Base-by-base conservation (phyloP, 2,888 invertebrate genomes). In the Tribolium freemani region DNA sequence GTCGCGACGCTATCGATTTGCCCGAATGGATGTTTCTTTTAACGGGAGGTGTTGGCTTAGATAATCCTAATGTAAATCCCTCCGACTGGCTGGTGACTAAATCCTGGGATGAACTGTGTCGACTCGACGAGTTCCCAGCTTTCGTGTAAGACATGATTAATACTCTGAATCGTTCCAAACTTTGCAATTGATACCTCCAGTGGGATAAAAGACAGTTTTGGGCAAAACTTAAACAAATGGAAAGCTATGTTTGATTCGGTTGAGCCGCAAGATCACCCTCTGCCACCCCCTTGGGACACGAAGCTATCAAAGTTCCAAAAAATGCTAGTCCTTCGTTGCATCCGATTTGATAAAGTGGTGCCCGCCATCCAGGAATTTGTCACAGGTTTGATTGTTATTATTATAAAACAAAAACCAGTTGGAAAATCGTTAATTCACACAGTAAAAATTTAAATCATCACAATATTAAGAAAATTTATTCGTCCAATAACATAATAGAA, bases 291-390 rank as follows among this genome's bases (percentile, higher is more conserved):
- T 0, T 97, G 93, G 91, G 80, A 92, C 10, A 86, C 83, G 0
- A 89, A 90, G 20, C 85, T 95, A 3, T 86, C 87, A 21, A 78
- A 86, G 0, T 95, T 98, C 84, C 91, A 96, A 88, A 93, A 91
- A 86, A 86, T 97, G 81, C 86, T 94, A 76, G 86, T 97, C 1
- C 84, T 97, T 4, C 90, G 97, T 60, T 95, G 95, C 77, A 89
- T 97, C 78, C 90, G 97, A 48, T 91, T 94, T 13, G 97, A 98
- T 84, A 97, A 97, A 90, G 91, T 97, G 85, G 92, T 93, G 64
- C 93, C 93, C 9, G 94, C 90, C 21, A 91, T 94, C 64, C 93
- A 92, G 84, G 87, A 89, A 73, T 94, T 93, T 83, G 92, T 95
- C 0, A 85, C 89, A 86, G 87, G 92, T 16, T n/a, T n/a, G n/a